Evolutionary conservation across 92 coral and sea anemone species (phyloP), one percentile per base, ranked within the genome.

Genomic region (Porites divaricata): DNA sequence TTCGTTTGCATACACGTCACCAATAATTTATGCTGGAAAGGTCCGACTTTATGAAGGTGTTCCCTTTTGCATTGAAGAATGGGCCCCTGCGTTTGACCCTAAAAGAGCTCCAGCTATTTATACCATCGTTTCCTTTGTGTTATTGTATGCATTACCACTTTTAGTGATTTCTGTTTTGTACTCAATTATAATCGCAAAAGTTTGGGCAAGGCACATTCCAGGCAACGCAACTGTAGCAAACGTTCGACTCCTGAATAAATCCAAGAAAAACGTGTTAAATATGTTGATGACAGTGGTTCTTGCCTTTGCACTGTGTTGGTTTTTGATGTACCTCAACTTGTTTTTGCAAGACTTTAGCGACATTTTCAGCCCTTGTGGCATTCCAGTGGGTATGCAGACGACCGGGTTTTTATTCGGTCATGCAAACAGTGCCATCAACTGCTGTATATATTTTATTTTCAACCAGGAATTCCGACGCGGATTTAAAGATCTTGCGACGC

Each of bases 401-500:
- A 72, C 85, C 0, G 63, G 88, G 14, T 88, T 77, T 67, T 54
- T 91, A 1, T 81, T 91, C 6, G 75, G 85, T 2, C 95, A 91
- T 54, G 78, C 92, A 28, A 91, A 90, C 57, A 90, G 92, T 20
- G 92, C 92, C 8, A 62, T 91, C 24, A 91, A 91, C 75, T 85
- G 91, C 52, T 68, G 87, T 52, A 88, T 91, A 63, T 91, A 91
- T 86, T 85, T 85, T 66, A 78, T 80, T 11, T 91, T 91, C 81
- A 91, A 92, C 70, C 90, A 91, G 52, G 95, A 91, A 70, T 91
- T 88, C 90, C 68, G 89, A 23, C 81, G 87, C 13, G 95, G 95
- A 54, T 85, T 91, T 74, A 64, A 22, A 28, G 87, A 72, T 9
- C 76, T 91, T 45, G 11, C 89, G 9, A 67, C 62, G 20, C 95